Evolutionary conservation across 2,797 vertebrate species (phyloP), one percentile per base, ranked within the genome.

Genomic region (Aplochiton taeniatus): DNA sequence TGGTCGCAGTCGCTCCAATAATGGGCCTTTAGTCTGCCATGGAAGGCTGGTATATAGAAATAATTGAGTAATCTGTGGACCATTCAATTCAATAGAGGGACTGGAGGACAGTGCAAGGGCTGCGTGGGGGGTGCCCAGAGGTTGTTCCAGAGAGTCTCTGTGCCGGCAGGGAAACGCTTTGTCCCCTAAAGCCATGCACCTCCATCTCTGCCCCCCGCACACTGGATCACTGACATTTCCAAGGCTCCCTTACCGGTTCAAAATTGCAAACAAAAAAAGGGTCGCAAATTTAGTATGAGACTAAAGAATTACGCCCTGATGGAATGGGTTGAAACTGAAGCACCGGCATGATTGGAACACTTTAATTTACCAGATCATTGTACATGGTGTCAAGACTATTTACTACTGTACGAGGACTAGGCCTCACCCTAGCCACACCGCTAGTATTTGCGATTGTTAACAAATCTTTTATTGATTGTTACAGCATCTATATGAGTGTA

Each of bases 61-160:
- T 94, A 94, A 93, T 93, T 92, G 91, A 92, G 91, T 92, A 93
- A 93, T 93, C 93, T 90, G 84, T 89, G 90, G 91, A 93, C 91
- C 92, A 92, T 93, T 92, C 90, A 92, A 90, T 93, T 93, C 87
- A 90, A 91, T 90, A 79, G 90, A 80, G 78, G 83, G 86, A 82
- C 83, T 87, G 84, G 69, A 78, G 83, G 89, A 89, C 85, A 88
- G 81, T 85, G 82, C 73, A 78, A 81, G 85, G 78, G 81, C 85
- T 84, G 82, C 85, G 85, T n/a, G n/a, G n/a, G 82, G 83, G 82
- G 82, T 82, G 79, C 75, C 70, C 80, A 84, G 78, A 79, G 83
- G 85, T 85, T 88, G 79, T 83, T 81, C 83, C 75, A 77, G 76
- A 77, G 77, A 86, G 79, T 84, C 85, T 85, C 79, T 81, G 78